Evolutionary conservation across 2,113 vertebrate genomes (phyloP), one percentile per base, ranked within the genome.

Genomic region (Cinclus cinclus): DNA sequence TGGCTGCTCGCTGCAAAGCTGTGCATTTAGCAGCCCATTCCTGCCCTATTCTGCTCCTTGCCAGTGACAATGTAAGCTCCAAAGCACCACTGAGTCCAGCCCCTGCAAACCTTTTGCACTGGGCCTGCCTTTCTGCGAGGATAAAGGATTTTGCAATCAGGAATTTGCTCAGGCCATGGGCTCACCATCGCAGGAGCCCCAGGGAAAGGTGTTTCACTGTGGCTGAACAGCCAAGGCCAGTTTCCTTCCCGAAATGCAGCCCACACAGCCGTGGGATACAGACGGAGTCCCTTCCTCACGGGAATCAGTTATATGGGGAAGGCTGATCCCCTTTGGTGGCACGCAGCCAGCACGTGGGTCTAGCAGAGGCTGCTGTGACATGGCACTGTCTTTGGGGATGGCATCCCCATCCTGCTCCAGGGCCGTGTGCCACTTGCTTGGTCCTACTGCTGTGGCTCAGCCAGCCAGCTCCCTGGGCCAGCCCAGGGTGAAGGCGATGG

Each of bases 221-320:
- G 2, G 24, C 25, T 70, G 49, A 83, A 21, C 47, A 70, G 65
- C 28, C 70, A 35, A 58, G 35, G 18, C 62, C 62, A 7, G 20
- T 4, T 47, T 67, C 56, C 60, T 65, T 53, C n/a, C 79, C 52
- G 11, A 67, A 37, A 8, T 46, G 42, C 30, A 68, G 13, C 55
- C 55, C 44, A 67, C 4, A 6, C 0, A 0, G 46, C 35, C 7
- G 3, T 7, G 4, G 56, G 49, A 46, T 28, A 46, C 15, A 23
- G 39, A 22, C 11, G 18, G 53, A 56, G 12, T 33, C 70, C 83
- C 19, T 58, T 78, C 25, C 42, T 35, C 4, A 4, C 42, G 47
- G 42, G 67, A 62, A 81, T 59, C 27, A 47, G 60, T 59, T 70
- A 2, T 14, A 1, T 24, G 39, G 53, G 30, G 44, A 81, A 59